Evolutionary conservation across 2,797 vertebrate genomes (phyloP), one percentile per base, ranked within the genome.

Genomic region (Helicolenus hilgendorfi): DNA sequence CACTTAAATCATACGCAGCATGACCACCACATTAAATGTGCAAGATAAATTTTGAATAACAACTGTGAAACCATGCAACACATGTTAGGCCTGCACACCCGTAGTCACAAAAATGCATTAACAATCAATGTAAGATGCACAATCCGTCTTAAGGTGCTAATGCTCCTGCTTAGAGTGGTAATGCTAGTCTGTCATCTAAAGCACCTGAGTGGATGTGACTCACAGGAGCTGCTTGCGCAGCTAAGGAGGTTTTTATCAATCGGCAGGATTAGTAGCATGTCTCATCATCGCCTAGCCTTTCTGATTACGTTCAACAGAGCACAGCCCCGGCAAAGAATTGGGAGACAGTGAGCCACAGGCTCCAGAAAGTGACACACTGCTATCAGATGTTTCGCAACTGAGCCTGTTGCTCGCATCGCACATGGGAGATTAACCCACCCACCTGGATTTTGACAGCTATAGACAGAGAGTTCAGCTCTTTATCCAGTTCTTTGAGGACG

Each of bases 381-480:
- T 56, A 73, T 84, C 45, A 56, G 83, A 70, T 41, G 45, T 80
- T 63, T 65, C 63, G 18, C 65, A 84, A 65, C 22, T 6, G 31
- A 79, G 67, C 41, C 38, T 6, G 72, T 41, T 83, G 29, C 49
- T 82, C 33, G 35, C 53, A 53, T 75, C 13, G 35, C 83, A 86
- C 63, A 41, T 3, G 18, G 6, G 36, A 89, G 77, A 79, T 72
- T 70, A 85, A 72, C 29, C 24, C 65, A 94, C 96, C 90, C 86
- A 98, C 98, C 97, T 98, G 98, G 79, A 98, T 97, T 95, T 98
- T 98, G 55, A 98, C 97, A n/a, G 97, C 97, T 86, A 98, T 98
- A 26, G 97, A 97, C 63, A 98, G 92, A 1, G 97, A 98, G 92
- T 90, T 98, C 77, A 98, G 94, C 81, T 98, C 98, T 91, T 97